These are phyloP conservation scores for Creontiades dilutus DNA, from an alignment of 2,888 invertebrate species.

Conservation along the genomic window DNA sequence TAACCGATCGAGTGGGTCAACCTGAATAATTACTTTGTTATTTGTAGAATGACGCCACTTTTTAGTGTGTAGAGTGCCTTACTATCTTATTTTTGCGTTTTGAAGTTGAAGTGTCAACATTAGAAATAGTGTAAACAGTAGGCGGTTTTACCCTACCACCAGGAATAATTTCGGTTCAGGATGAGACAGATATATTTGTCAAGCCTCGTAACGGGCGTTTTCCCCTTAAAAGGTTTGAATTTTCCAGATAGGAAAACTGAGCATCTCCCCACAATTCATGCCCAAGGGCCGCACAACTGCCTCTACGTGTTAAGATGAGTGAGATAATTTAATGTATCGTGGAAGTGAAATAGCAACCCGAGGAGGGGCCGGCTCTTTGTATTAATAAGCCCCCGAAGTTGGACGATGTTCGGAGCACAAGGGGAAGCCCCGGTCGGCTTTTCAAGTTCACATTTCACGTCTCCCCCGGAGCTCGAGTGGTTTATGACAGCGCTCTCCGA, in stretches of 20 bases:
- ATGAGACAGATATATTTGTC: too few species aligned
- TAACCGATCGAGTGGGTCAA: too few species aligned
- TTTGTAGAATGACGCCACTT: too few species aligned
- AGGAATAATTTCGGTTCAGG: too few species aligned
- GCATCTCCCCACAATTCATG: neutral
- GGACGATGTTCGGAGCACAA: neutral
- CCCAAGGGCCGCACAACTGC: neutral
- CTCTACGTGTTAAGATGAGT: neutral
- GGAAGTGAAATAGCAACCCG: constrained; percentile 13
- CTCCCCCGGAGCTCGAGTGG: constrained; percentile 22
- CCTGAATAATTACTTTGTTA: too few species aligned
- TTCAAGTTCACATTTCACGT: constrained; percentile 37
- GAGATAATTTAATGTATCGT: constrained; percentile 1
- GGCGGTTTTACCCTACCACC: too few species aligned
- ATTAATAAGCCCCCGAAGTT: constrained; percentile 46
- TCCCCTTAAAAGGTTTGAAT: neutral
- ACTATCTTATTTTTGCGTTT: too few species aligned
- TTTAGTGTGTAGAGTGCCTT: too few species aligned
- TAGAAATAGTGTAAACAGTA: too few species aligned
- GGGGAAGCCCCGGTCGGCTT: neutral
- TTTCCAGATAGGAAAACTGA: neutral
- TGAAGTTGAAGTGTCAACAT: too few species aligned
- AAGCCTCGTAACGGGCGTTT: too few species aligned
- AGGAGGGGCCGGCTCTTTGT: neutral
- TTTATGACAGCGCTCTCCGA: constrained; percentile 25